Base-by-base conservation (phyloP, 2,797 vertebrate genomes). In the Babyrousa celebensis region DNA sequence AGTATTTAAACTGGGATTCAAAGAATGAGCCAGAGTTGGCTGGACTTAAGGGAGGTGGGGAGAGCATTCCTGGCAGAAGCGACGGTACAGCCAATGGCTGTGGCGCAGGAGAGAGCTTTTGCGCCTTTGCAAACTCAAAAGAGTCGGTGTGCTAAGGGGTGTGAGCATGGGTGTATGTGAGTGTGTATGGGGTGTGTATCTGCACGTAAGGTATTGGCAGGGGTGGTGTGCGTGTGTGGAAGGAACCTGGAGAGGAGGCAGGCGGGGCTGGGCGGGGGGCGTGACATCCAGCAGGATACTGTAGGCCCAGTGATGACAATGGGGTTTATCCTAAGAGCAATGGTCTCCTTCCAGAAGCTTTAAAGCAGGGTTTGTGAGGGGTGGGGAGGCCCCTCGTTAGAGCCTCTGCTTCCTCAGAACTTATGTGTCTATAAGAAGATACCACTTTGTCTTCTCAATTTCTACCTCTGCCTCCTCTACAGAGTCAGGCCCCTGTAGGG, bases 51-150 rank as follows among this genome's bases (percentile, higher is more conserved):
- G 25, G n/a, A 65, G 79, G 21, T 63, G n/a, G 89, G 67, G 40
- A 75, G 43, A 94, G 67, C n/a, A 71, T 40, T 84, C 67, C 68
- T 89, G 87, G 80, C 36, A 84, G 75, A 89, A 74, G 87, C 32
- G 89, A 62, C 4, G 85, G 43, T 52, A 74, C 10, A 17, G 85
- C 54, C 83, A 94, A 43, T 40, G n/a, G 71, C 83, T 85, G 29
- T 56, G 85, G 94, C 82, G 91, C 94, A 95, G 86, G 62, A 94
- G 90, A 86, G 85, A 94, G 3, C 25, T 87, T 90, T 48, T 90
- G 78, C 56, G 27, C 71, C 75, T 94, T 86, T 95, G 85, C 12
- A 54, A 96, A 92, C 77, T 27, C 68, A 83, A 79, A 63, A 90
- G 71, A 62, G 70, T 56, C 63, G 32, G n/a, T 70, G 56, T 91